Percentiles rank a stretch among this genome's conserved stretches.
These are phyloP conservation scores for Ophion slaviceki DNA, from an alignment of 2,888 invertebrate species.

Conservation along the genomic window DNA sequence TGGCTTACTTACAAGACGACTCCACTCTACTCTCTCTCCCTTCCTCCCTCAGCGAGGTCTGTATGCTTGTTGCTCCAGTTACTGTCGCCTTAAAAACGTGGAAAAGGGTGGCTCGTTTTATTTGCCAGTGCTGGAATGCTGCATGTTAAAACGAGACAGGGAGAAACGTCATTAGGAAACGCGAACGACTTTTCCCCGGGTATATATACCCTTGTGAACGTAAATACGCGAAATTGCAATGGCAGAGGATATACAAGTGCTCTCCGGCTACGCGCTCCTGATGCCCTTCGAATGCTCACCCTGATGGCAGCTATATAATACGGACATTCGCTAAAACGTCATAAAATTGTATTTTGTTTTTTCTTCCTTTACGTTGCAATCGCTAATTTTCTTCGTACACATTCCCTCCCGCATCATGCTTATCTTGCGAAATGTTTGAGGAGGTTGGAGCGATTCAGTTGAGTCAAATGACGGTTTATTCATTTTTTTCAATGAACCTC, in stretches of 20 bases:
- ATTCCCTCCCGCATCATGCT: neutral
- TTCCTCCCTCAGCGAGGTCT: constrained; percentile 34
- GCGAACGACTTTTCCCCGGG: constrained; percentile 22
- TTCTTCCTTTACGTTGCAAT: neutral
- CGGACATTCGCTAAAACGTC: neutral
- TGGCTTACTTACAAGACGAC: constrained; percentile 31
- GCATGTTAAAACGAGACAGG: constrained; percentile 49
- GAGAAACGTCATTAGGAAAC: constrained; percentile 38
- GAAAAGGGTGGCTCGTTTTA: constrained; percentile 25
- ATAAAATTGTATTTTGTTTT: neutral
- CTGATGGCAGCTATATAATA: constrained; percentile 8
- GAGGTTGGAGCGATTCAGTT: too few relatives aligned
- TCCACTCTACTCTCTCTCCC: constrained; percentile 23
- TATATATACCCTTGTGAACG: constrained; percentile 43
- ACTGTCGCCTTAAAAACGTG: constrained; percentile 42
- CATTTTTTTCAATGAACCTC: too few relatives aligned
- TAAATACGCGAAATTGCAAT: constrained; percentile 60
- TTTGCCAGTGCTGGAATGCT: constrained; percentile 16
- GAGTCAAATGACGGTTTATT: too few relatives aligned
- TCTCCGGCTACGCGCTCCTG: constrained; percentile 7
- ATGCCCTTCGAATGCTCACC: constrained; percentile 23
- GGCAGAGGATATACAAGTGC: constrained; percentile 17
- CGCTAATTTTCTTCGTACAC: neutral
- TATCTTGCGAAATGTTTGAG: too few relatives aligned
- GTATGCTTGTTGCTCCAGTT: constrained; percentile 39